Evolutionary conservation across 1,140 invertebrate genomes (phyloP), one percentile per base, ranked within the genome.

Genomic region (Halyomorpha halys): DNA sequence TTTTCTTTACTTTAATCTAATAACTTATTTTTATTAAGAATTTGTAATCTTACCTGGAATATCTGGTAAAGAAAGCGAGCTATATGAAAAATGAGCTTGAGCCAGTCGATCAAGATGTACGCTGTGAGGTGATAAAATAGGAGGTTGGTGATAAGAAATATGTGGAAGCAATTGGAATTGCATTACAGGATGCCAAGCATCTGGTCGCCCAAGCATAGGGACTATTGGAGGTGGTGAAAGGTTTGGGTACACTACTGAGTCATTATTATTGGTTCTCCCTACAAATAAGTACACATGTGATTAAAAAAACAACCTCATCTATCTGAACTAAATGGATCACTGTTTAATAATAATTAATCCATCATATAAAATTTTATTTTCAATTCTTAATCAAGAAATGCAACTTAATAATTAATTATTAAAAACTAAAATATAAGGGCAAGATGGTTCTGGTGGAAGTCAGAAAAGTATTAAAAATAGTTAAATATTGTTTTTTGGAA

Each of bases 61-160:
- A 64, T 67, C 68, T 19, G 65, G 65, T 19, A 66, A 56, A 5
- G 65, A 66, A 19, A 63, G 39, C 16, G 65, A 66, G 34, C 64
- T 61, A 16, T 65, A 49, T 6, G 56, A 60, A 15, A 65, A 60
- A 19, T 51, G 45, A 47, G 27, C 16, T 14, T 30, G 45, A 45
- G 27, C 44, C 23, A 60, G 44, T 45, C 53, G 64, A 44, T 65
- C 39, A 25, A 51, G 23, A 51, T 65, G 64, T 14, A 59, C 21
- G 16, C 23, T 34, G 27, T 59, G 59, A 19, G 23, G 64, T 27
- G 62, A 56, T n/a, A 63, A 54, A n/a, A 60, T 34, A 44, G 53
- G 53, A 18, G n/a, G 47, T 5, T 49, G 47, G 21, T 49, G 47
- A 25, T 23, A 56, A 16, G 53, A 23, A 6, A 56, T 56, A 15